Evolutionary conservation across 2,797 vertebrate genomes (phyloP).

Genomic region (Sus cebifrons): DNA sequence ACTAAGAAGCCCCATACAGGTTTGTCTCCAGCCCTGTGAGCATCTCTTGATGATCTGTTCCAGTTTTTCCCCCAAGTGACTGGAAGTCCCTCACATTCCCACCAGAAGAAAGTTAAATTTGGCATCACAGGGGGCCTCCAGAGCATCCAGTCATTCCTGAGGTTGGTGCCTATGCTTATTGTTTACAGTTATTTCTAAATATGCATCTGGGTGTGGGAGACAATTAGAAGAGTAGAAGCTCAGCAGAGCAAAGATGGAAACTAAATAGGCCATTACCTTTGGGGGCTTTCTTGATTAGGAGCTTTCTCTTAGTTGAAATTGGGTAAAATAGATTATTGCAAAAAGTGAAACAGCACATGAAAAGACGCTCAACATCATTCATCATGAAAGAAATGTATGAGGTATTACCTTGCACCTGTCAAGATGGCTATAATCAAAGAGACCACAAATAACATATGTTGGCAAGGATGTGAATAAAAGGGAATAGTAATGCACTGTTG

Average conservation of each 20-base stretch:
- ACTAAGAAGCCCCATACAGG: background rate
- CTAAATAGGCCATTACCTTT: background rate
- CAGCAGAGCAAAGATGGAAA: background rate
- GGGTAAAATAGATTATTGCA: background rate
- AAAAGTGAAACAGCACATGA: background rate
- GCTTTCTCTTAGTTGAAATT: background rate
- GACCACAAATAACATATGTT: background rate
- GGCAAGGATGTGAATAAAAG: background rate
- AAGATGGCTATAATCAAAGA: background rate
- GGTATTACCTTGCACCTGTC: background rate
- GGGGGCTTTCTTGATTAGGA: background rate
- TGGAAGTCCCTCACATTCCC: background rate
- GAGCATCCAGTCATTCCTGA: background rate
- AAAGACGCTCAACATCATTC: background rate
- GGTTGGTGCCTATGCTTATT: background rate
- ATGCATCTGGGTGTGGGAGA: background rate
- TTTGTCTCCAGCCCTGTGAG: background rate
- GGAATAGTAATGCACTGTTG: background rate
- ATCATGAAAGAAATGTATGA: background rate
- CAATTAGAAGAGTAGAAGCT: background rate
- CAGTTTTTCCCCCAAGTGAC: no score
- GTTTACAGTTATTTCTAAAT: slow-evolving; percentile 9
- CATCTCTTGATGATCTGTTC: no score
- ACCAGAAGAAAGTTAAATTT: background rate
- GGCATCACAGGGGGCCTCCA: background rate